Percentiles rank a stretch among this genome's conserved stretches.
phyloP scores from a whole-genome alignment of 2,888 invertebrate genomes.

The Galeruca laticollis region DNA sequence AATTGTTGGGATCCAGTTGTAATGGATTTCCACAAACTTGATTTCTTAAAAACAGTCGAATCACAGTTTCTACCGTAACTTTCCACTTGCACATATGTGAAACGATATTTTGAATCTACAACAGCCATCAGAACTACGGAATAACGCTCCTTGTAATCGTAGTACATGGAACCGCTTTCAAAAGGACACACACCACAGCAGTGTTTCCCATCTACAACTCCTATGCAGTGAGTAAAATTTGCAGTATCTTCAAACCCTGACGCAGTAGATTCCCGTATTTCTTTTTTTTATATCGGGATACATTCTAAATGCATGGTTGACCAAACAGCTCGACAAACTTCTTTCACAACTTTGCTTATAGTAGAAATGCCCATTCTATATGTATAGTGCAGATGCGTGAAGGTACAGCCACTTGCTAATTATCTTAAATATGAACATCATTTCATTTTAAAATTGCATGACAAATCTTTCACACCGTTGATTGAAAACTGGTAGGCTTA shows the following conservation, averaged over 20 bases:
- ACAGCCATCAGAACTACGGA: conserved; percentile 32
- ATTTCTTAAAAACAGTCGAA: conserved; percentile 18
- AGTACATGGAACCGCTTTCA: conserved; percentile 25
- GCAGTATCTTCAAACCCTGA: too few species aligned
- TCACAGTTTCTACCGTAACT: conserved; percentile 31
- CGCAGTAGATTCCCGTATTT: too few species aligned
- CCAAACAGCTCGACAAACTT: conserved; percentile 29
- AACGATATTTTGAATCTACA: conserved; percentile 26
- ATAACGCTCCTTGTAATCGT: conserved; percentile 30
- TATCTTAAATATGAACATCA: conserved; percentile 37
- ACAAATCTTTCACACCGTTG: too few species aligned
- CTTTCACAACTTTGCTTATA: conserved; percentile 25
- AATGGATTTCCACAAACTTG: conserved; percentile 21
- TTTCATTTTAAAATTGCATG: too few species aligned
- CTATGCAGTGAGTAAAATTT: too few species aligned
- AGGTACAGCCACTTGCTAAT: conserved; percentile 39
- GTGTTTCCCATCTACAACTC: conserved; percentile 33
- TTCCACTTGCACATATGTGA: conserved; percentile 25
- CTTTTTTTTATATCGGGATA: too few species aligned
- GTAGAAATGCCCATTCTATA: conserved; percentile 34
- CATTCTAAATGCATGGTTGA: conserved; percentile 19
- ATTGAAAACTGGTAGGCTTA: too few species aligned
- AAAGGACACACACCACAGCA: conserved; percentile 24
- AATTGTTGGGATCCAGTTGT: not conserved
- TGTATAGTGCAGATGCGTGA: conserved; percentile 30